A percentile compares a stretch with the other conserved stretches of the same genome.
Evolutionary conservation across 2,113 vertebrate species (phyloP).

Genomic region (Eulacestoma nigropectus): DNA sequence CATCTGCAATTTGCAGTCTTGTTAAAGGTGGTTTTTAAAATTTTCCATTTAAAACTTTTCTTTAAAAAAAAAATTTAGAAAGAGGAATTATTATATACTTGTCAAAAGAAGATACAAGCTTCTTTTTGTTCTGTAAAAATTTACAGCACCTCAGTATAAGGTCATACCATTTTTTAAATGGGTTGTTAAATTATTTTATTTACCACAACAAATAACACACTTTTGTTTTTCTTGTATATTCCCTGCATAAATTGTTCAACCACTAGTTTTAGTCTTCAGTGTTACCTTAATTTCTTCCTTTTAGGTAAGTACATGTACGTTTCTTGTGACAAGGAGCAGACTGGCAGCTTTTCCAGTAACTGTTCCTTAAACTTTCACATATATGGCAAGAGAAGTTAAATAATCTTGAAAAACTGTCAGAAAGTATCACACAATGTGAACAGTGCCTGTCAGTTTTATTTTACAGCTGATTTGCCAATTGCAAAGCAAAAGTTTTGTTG

Average conservation of each 20-base stretch:
- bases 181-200: not conserved
- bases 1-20: not conserved
- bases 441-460: conserved; percentile 6
- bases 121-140: not conserved
- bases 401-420: conserved; percentile 28
- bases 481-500: not conserved
- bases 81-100: not conserved
- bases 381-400: not conserved
- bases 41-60: not conserved
- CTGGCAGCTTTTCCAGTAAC: not conserved
- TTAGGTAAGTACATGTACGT: not conserved
- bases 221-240: not conserved
- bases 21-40: not conserved
- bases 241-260: not conserved
- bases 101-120: not conserved
- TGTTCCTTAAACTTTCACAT: not conserved
- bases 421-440: not conserved
- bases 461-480: not conserved
- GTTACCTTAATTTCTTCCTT: not conserved
- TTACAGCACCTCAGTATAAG: not conserved
- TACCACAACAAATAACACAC: not conserved
- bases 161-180: not conserved
- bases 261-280: not conserved
- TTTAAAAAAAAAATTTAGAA: not conserved
- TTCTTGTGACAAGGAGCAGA: not conserved